Conservation (phyloP, 2,888 invertebrate species). For the Ommatoiulus sabulosus region DNA sequence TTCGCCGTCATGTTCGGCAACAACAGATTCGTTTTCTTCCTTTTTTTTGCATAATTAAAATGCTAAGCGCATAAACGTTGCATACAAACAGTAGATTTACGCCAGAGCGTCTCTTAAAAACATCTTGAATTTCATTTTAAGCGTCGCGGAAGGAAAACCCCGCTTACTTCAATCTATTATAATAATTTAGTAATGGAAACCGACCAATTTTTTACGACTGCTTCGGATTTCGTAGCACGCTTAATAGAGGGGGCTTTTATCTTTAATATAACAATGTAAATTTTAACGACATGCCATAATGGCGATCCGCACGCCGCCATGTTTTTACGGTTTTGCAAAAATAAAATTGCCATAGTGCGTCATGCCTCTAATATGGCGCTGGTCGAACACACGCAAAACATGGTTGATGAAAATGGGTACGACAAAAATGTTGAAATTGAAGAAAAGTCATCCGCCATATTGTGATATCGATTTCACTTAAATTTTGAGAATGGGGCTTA, state of each 20-base stretch:
- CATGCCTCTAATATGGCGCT: neutral
- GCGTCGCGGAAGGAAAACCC: neutral
- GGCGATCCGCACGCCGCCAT: neutral
- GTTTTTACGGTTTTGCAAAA: neutral
- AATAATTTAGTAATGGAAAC: conserved; percentile 32
- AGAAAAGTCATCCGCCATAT: neutral
- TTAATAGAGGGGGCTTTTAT: conserved; percentile 5
- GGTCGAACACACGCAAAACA: neutral
- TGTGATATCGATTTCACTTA: neutral
- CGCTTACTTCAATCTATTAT: neutral
- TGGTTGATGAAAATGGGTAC: neutral
- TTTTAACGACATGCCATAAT: conserved; percentile 31
- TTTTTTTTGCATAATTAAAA: too few relatives aligned
- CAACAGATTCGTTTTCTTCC: too few relatives aligned
- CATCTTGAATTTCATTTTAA: neutral
- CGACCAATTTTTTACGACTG: conserved; percentile 1
- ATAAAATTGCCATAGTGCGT: neutral
- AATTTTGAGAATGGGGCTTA: neutral
- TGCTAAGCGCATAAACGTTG: neutral
- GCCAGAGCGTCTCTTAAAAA: neutral
- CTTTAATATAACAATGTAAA: conserved; percentile 32
- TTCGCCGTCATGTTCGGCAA: too few relatives aligned
- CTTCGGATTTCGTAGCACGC: neutral
- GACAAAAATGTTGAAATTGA: neutral
- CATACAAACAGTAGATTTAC: neutral